Base-by-base conservation (phyloP, 2,797 vertebrate genomes). In the Hipposideros larvatus region DNA sequence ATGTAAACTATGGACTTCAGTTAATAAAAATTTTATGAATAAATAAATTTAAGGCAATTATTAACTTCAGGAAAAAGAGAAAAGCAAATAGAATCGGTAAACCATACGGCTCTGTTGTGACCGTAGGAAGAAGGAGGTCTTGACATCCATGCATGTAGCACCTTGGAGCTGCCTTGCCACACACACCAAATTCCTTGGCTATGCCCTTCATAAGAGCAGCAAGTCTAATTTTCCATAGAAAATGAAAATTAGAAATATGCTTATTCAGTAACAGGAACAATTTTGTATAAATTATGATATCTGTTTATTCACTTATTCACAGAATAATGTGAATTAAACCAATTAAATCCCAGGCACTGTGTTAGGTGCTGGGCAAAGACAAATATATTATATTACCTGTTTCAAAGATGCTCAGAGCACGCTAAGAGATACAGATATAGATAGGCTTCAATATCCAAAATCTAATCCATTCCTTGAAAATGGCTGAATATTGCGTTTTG, bases 251-350 rank as follows among this genome's bases (percentile, higher is more conserved):
- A 79, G 41, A 46, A 14, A 57, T 75, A 41, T 84, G 51, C 37
- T 77, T 48, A 51, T 22, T 57, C 15, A 85, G 53, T 8, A 82
- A 85, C 31, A 61, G 51, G 19, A 87, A 5, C 19, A 78, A 65
- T 85, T 92, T 91, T 57, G 48, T 18, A 79, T 84, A 80, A 66
- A 79, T 83, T 37, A 55, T 31, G 31, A 14, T 68, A 53, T 93
- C 66, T 95, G 5, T 89, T 73, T 51, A 86, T 46, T 83, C 48
- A 53, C 63, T 53, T 66, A 91, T 48, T 92, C 59, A 90, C 41
- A 87, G 51, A 90, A 80, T 53, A 78, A 71, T 83, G 41, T 87
- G 61, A 96, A 93, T 90, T 90, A 85, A 87, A 84, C 57, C 75
- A 86, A 65, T 48, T 57, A 55, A 86, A 22, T 57, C 37, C 34